phyloP scores from a whole-genome alignment of 2,888 invertebrate genomes.

The Sipha maydis region DNA sequence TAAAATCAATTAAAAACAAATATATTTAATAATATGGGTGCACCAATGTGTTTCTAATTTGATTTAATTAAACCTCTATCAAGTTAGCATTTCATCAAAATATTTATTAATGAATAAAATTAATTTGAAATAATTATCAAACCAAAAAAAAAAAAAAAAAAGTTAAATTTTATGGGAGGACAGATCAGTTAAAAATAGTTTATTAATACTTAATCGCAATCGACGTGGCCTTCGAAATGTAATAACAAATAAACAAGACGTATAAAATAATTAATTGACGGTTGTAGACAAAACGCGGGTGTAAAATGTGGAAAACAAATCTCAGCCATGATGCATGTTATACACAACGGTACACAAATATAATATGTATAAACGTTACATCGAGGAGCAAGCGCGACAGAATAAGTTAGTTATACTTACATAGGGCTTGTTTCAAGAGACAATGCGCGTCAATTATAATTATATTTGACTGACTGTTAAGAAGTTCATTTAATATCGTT shows the following conservation, averaged over 20 bases:
- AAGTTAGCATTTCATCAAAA: background rate
- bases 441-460: conserved; percentile 49
- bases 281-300: background rate
- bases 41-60: background rate
- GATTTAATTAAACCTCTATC: conserved; percentile 6
- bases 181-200: conserved; percentile 18
- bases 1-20: background rate
- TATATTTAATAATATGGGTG: background rate
- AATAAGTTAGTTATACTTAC: background rate
- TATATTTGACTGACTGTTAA: conserved; percentile 33
- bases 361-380: background rate
- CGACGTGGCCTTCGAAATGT: conserved; percentile 9
- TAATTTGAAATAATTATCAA: background rate
- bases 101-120: background rate
- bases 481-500: conserved; percentile 38
- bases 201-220: conserved; percentile 19
- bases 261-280: conserved; percentile 24
- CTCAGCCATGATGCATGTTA: background rate
- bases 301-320: background rate
- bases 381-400: background rate
- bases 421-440: conserved; percentile 12
- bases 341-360: background rate
- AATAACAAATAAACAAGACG: background rate
- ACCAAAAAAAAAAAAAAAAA: background rate
- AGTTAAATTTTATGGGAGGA: background rate